These are phyloP conservation scores for Allacma fusca DNA, from an alignment of 2,888 invertebrate species.

Conservation along the genomic window DNA sequence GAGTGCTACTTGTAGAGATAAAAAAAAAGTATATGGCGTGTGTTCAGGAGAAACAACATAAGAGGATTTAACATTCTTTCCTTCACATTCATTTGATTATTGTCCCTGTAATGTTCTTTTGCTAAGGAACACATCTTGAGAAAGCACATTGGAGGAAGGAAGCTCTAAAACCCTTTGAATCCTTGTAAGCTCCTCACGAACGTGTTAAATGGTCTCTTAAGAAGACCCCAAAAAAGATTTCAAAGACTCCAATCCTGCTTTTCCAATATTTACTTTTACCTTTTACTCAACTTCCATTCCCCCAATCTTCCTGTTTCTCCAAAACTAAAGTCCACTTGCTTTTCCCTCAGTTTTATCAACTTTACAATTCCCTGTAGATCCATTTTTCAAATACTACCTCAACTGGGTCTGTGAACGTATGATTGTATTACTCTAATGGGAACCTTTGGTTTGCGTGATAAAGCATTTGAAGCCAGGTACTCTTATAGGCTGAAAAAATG, in stretches of 20 bases:
- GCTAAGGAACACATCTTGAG: background rate
- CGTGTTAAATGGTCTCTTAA: constrained; percentile 29
- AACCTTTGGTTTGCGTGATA: too few species aligned
- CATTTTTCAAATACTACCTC: too few species aligned
- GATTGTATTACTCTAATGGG: too few species aligned
- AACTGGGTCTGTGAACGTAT: too few species aligned
- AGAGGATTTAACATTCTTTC: too few species aligned
- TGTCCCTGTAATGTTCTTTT: background rate
- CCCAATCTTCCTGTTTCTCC: background rate
- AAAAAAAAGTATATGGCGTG: too few species aligned
- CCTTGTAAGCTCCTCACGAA: constrained; percentile 15
- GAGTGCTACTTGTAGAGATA: too few species aligned
- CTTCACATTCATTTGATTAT: constrained; percentile 2
- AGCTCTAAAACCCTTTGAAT: background rate
- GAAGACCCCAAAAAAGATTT: constrained; percentile 17
- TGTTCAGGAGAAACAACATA: too few species aligned
- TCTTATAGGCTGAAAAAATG: too few species aligned
- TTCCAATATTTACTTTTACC: constrained; percentile 23
- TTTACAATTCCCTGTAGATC: too few species aligned
- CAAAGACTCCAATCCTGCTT: constrained; percentile 5
- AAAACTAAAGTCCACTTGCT: constrained; percentile 10
- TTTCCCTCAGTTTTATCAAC: too few species aligned
- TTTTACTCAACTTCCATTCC: background rate
- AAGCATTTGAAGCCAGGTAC: too few species aligned
- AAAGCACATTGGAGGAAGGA: background rate